Evolutionary conservation across 2,888 invertebrate genomes (phyloP).

Genomic region (Trichogramma dendrolimi): DNA sequence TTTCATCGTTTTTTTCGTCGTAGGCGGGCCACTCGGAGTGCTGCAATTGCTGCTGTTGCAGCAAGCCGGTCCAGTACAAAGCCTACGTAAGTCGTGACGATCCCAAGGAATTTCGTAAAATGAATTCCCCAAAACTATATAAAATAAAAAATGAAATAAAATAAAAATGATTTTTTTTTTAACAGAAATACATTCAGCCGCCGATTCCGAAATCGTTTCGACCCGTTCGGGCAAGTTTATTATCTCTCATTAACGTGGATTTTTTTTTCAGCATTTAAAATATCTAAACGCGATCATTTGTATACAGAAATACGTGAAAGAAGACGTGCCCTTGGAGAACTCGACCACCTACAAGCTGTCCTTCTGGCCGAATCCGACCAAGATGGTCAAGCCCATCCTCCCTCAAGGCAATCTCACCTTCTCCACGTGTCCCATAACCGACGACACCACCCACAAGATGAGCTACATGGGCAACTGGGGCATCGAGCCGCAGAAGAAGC

Average conservation of each 20-base stretch:
- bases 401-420: conserved; percentile 51
- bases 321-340: conserved; percentile 54
- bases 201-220: conserved; percentile 51
- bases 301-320: conserved; percentile 48
- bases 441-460: conserved; percentile 56
- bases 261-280: background rate
- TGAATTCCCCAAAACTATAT: background rate
- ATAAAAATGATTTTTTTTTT: conserved; percentile 6
- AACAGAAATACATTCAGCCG: conserved; percentile 46
- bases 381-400: conserved; percentile 36
- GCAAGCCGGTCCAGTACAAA: conserved; percentile 34
- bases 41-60: conserved; percentile 45
- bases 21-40: conserved; percentile 43
- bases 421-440: conserved; percentile 52
- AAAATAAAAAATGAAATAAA: background rate
- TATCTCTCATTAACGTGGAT: background rate
- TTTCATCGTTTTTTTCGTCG: conserved; percentile 24
- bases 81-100: conserved; percentile 34
- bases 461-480: conserved; percentile 46
- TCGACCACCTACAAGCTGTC: conserved; percentile 58
- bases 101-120: background rate
- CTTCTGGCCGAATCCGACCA: conserved; percentile 39
- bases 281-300: background rate
- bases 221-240: conserved; percentile 48
- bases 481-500: conserved; percentile 36